Evolutionary conservation across 2,888 invertebrate genomes (phyloP).

Genomic region (Serrognathus titanus): DNA sequence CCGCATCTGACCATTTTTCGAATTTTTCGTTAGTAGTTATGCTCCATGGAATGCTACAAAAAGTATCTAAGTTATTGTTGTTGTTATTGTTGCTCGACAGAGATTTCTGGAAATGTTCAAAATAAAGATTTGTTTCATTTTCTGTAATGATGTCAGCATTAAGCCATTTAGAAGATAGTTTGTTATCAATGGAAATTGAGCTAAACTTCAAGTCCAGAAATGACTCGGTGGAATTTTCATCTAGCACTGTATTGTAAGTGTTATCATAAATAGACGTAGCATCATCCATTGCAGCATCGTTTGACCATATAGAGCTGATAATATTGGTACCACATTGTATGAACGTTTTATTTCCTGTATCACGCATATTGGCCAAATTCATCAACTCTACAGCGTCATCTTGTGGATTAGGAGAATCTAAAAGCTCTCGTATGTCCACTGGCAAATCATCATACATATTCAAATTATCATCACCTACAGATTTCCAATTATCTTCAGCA

Average conservation of each 20-base stretch:
- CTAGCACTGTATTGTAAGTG: slow-evolving; percentile 27
- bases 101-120: slow-evolving; percentile 43
- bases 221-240: slow-evolving; percentile 24
- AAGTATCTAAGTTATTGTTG: not conserved
- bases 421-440: slow-evolving; percentile 58
- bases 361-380: slow-evolving; percentile 39
- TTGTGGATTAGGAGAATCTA: slow-evolving; percentile 57
- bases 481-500: slow-evolving; percentile 13
- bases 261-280: slow-evolving; percentile 29
- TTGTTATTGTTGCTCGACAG: slow-evolving; percentile 5
- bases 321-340: slow-evolving; percentile 53
- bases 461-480: slow-evolving; percentile 28
- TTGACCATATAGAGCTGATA: slow-evolving; percentile 55
- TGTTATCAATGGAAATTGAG: slow-evolving; percentile 27
- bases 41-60: slow-evolving; percentile 6
- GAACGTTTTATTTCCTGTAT: slow-evolving; percentile 38
- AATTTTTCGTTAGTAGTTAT: slow-evolving; percentile 30
- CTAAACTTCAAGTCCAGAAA: slow-evolving; percentile 34
- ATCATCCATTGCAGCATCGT: slow-evolving; percentile 27
- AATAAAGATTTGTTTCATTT: slow-evolving; percentile 43
- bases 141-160: slow-evolving; percentile 28
- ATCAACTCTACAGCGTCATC: slow-evolving; percentile 36
- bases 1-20: slow-evolving; percentile 31
- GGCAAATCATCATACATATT: slow-evolving; percentile 60
- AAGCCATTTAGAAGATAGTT: slow-evolving; percentile 15